Base-by-base conservation (phyloP, 2,797 vertebrate genomes). In the Spatula versicolor region DNA sequence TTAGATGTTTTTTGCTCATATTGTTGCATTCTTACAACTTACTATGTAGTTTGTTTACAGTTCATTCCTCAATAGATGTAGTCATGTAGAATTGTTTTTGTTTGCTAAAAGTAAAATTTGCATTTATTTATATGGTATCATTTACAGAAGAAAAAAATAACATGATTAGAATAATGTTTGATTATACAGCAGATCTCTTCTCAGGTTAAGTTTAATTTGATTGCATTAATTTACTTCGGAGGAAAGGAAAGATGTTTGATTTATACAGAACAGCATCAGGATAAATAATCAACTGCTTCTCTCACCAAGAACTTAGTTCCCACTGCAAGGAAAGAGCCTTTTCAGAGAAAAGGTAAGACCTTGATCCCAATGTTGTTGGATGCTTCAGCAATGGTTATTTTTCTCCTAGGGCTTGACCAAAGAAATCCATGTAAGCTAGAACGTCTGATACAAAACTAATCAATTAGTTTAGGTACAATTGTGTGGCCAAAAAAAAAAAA, bases 291-390 rank as follows among this genome's bases (percentile, higher is more conserved):
- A 39, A 35, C 35, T 30, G 64, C 35, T 58, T 31, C 23, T 30
- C 23, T 64, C 37, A 46, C 20, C 17, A 6, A 21, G 22, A 20
- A 4, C 74, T 89, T 17, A 81, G 54, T 55, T 86, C 30, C 26
- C 14, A 25, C 2, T 20, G 63, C 9, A 55, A 52, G 30, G 48
- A 63, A 67, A 59, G 41, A 48, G 25, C 22, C 13, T 23, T 66
- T 18, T 10, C n/a, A 50, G 39, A 72, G 23, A 66, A 30, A 37
- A 77, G 80, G 63, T 63, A 63, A 71, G 68, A 92, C 54, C 35
- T 30, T 41, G 9, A 0, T 54, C 43, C 41, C 8, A 62, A 13
- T 0, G 0, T 2, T 55, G 19, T 20, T 72, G n/a, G 35, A 60
- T 2, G 1, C 23, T 52, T 55, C 54, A 68, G 52, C 56, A 22